Conservation (phyloP, 2,888 invertebrate genomes). For the Clusia tigrina region DNA sequence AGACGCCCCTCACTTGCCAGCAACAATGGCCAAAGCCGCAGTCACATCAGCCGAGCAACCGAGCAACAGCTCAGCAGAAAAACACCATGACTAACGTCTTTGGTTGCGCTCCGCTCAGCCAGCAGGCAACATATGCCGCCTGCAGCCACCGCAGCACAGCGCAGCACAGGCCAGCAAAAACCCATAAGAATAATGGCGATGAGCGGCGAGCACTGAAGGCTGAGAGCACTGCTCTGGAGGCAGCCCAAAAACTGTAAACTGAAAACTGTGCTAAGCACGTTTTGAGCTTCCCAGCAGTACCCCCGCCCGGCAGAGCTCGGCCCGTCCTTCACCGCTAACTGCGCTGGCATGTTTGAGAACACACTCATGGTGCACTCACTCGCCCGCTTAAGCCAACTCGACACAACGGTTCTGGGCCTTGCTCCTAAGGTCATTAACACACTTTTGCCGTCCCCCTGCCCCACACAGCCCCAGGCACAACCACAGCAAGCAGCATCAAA, state of each 20-base stretch:
- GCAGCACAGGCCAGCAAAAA: neutral
- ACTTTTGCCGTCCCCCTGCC: constrained; percentile 32
- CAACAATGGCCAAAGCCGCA: constrained; percentile 24
- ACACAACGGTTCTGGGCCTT: neutral
- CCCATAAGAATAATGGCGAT: neutral
- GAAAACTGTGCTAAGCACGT: constrained; percentile 18
- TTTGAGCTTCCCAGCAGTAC: neutral
- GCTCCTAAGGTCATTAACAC: constrained; percentile 43
- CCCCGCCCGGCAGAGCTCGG: neutral
- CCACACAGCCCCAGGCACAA: no score
- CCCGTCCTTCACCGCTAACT: neutral
- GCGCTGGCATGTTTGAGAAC: neutral
- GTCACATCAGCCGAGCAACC: constrained; percentile 33
- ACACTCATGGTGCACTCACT: neutral
- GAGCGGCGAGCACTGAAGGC: no score
- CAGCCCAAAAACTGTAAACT: neutral
- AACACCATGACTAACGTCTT: constrained; percentile 59
- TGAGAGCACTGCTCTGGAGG: no score
- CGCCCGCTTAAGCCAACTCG: neutral
- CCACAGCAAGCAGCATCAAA: no score
- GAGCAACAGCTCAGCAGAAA: constrained; percentile 14
- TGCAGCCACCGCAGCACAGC: constrained; percentile 27
- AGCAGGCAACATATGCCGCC: constrained; percentile 50
- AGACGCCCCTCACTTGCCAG: constrained; percentile 28
- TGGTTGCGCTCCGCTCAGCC: constrained; percentile 43